Percentiles rank a stretch among this genome's conserved stretches.
Conservation (phyloP, 2,113 vertebrate genomes). For the Brachyhypopomus occidentalis region DNA sequence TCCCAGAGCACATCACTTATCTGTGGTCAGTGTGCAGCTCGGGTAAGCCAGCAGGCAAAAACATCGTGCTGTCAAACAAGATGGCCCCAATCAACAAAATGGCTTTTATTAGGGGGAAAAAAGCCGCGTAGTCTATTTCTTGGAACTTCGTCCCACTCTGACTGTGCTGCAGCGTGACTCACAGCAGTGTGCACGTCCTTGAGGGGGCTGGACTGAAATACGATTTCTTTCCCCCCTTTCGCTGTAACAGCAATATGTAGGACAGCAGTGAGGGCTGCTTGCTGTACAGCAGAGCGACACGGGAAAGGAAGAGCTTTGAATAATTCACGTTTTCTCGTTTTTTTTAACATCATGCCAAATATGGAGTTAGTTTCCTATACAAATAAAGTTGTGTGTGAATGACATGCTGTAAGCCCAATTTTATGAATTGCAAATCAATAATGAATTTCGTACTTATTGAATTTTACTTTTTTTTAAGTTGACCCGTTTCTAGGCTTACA, state of each 20-base stretch:
- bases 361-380: neutral
- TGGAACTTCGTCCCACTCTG: neutral
- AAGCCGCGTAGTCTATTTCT: neutral
- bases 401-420: neutral
- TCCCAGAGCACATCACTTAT: neutral
- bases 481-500: no score
- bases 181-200: neutral
- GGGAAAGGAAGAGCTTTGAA: neutral
- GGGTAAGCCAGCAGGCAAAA: neutral
- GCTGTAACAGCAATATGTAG: neutral
- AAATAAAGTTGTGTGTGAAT: neutral
- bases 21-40: neutral
- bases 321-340: neutral
- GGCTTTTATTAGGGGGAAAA: neutral
- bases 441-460: no score
- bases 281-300: neutral
- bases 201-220: no score
- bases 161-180: neutral
- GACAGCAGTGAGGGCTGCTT: neutral
- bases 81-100: constrained; percentile 6
- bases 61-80: neutral
- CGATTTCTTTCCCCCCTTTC: neutral
- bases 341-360: neutral
- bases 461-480: no score
- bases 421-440: no score